Base-by-base conservation (phyloP, 2,888 invertebrate species). In the Leptogaster cylindrica region DNA sequence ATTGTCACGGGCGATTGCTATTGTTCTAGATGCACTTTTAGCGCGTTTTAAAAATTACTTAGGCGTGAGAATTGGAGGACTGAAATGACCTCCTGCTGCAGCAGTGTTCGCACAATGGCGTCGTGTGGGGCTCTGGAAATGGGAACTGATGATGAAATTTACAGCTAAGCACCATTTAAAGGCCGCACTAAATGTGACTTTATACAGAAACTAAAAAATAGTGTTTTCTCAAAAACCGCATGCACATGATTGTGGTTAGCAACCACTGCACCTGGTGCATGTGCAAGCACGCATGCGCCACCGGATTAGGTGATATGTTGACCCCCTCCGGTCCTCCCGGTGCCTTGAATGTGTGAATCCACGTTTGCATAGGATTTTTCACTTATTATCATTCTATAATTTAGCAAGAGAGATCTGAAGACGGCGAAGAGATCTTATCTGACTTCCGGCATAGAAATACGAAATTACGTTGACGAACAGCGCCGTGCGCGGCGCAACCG, bases 361-460 rank as follows among this genome's bases (percentile, higher is more conserved):
- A 5, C 10, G 55, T 23, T 12, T 33, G 23, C 25, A n/a, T 18
- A 64, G 28, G 46, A 25, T 41, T 41, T 44, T 52, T 61, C 55
- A 41, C 58, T 68, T 68, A 68, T 65, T 65, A 68, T 65, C 50
- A 58, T 58, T 66, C 66, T 63, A 65, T 66, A 66, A 68, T 61
- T 68, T 66, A 51, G 41, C 66, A 39, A 65, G 36, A 55, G 48
- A 44, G 48, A 64, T 58, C 44, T 41, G 18, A 63, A 31, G 33
- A 16, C 31, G 33, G 33, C 18, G 39, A 18, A 48, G 27, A 36
- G 68, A 69, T 69, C 36, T 51, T 69, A 69, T 69, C 68, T 33
- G 66, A 69, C 51, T 69, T 69, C 68, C 68, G 68, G 68, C 46
- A 66, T 52, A 66, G 66, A 52, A 69, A 69, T 66, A 64, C 68